Evolutionary conservation across 2,888 invertebrate species (phyloP).

Genomic region (Craniophora ligustri): DNA sequence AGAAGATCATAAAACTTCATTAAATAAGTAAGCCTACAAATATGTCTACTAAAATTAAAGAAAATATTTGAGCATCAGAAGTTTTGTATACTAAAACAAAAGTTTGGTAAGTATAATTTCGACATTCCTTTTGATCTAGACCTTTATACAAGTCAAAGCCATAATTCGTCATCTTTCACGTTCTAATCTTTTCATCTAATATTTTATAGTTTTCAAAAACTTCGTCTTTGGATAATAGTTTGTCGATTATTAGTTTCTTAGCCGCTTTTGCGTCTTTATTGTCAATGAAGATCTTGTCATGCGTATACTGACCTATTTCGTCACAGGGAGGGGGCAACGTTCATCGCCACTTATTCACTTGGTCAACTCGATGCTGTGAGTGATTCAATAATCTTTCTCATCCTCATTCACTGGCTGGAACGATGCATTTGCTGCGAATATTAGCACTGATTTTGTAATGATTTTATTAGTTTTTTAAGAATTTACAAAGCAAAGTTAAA

Average conservation of each 20-base stretch:
- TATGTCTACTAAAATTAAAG: too few species aligned
- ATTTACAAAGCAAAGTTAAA: background rate
- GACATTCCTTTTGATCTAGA: too few species aligned
- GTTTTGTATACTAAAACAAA: too few species aligned
- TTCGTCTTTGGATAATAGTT: too few species aligned
- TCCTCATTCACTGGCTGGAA: constrained; percentile 35
- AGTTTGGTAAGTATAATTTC: too few species aligned
- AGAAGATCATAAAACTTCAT: too few species aligned
- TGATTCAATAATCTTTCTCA: constrained; percentile 45
- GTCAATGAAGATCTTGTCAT: constrained; percentile 18
- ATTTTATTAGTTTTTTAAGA: background rate
- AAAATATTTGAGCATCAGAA: too few species aligned
- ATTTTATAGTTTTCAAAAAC: too few species aligned
- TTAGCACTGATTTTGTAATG: constrained; percentile 1
- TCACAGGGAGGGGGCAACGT: constrained; percentile 40
- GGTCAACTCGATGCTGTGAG: constrained; percentile 29
- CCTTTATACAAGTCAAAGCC: too few species aligned
- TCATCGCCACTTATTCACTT: constrained; percentile 54
- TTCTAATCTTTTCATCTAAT: too few species aligned
- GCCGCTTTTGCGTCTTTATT: background rate
- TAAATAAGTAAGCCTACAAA: too few species aligned
- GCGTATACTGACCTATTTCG: constrained; percentile 45
- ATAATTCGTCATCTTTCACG: too few species aligned
- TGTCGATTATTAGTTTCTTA: background rate
- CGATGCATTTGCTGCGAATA: constrained; percentile 28